Evolutionary conservation across 1,140 invertebrate species (phyloP).

Genomic region (Macrostomum lignano): DNA sequence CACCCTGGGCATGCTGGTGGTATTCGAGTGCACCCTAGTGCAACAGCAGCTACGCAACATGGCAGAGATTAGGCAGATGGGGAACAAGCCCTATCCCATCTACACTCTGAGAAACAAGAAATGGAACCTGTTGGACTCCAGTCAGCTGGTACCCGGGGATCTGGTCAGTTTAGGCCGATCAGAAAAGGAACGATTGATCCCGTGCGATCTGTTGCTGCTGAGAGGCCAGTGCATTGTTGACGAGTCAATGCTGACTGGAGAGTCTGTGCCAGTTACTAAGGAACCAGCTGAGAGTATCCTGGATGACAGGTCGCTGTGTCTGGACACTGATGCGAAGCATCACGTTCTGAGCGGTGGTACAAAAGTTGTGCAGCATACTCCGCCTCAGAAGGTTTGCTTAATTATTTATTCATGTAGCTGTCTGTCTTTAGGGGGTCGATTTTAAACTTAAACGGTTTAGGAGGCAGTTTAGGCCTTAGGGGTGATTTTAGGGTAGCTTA

Average conservation of each 20-base stretch:
- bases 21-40: constrained; percentile 89
- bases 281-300: too few relatives aligned
- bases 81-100: constrained; percentile 58
- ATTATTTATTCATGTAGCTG: too few relatives aligned
- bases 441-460: too few relatives aligned
- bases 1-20: constrained; percentile 77
- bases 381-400: too few relatives aligned
- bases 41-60: constrained; percentile 90
- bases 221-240: constrained; percentile 80
- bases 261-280: constrained; percentile 97
- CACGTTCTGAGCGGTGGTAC: not conserved
- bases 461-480: too few relatives aligned
- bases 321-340: not conserved
- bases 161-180: constrained; percentile 51
- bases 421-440: too few relatives aligned
- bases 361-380: constrained; percentile 22
- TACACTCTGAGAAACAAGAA: constrained; percentile 66
- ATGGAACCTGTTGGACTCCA: constrained; percentile 57
- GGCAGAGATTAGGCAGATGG: constrained; percentile 99
- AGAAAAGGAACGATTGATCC: constrained; percentile 40
- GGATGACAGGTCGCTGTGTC: not conserved
- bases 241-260: constrained; percentile 80
- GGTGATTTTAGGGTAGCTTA: too few relatives aligned
- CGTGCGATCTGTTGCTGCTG: constrained; percentile 76
- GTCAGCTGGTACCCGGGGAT: constrained; percentile 75